Base-by-base conservation (phyloP, 2,888 invertebrate genomes). In the Toxonevra muliebris region DNA sequence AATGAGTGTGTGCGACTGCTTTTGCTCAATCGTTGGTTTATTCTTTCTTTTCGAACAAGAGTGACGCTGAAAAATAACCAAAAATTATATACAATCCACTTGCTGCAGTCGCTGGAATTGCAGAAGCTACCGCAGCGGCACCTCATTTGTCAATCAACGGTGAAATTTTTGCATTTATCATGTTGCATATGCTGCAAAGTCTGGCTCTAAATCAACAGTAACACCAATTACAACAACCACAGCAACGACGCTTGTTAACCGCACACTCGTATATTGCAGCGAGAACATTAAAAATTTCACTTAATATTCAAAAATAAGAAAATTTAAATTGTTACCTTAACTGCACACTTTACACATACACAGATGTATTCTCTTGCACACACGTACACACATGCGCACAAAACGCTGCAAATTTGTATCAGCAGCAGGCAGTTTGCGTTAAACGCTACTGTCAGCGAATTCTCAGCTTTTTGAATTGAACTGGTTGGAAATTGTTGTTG, bases 401-500 rank as follows among this genome's bases (percentile, higher is more conserved):
- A 43, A 13, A n/a, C 53, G 1, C 42, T 43, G 19, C 30, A 9
- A n/a, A n/a, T 54, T 45, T 45, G 30, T 15, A 9, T 5, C 54
- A 12, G 30, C 45, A 20, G 63, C 63, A 43, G 45, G 13, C 12
- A 48, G 48, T 48, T 48, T 13, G 11, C 13, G 58, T 13, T 17
- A 59, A 42, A 19, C 40, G 12, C n/a, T 43, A 19, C 5, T n/a
- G n/a, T 15, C 43, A 7, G 42, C 11, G 13, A 11, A 15, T 15
- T 17, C 7, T 15, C 42, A 66, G 59, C 68, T 59, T 66, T 52
- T 60, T 53, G 48, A n/a, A 48, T 17, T 65, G 61, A 71, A 65
- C 71, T 71, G 67, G 66, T 67, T 71, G 69, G 60, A 66, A 65
- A 61, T 66, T 60, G n/a, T 59, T 20, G 9, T 62, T 42, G 66